These are phyloP conservation scores for Suricata suricatta DNA, from an alignment of 2,113 vertebrate species.

Conservation along the genomic window DNA sequence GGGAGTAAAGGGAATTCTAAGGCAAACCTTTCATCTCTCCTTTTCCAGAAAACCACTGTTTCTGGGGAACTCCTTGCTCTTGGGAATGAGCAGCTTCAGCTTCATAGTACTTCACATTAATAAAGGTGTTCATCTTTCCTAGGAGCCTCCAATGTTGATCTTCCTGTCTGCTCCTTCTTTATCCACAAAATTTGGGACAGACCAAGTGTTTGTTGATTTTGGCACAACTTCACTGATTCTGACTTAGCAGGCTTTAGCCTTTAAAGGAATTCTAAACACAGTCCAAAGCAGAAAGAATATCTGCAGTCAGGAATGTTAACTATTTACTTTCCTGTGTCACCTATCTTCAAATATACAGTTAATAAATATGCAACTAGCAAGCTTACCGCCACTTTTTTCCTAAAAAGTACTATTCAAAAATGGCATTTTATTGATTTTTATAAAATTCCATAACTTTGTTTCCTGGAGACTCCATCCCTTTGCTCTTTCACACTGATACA, in stretches of 20 bases:
- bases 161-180: background rate
- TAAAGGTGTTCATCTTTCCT: background rate
- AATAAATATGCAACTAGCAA: background rate
- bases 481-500: background rate
- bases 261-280: conserved; percentile 18
- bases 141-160: background rate
- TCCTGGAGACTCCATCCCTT: background rate
- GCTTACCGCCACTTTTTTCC: background rate
- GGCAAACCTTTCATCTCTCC: background rate
- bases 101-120: background rate
- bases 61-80: background rate
- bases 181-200: background rate
- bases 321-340: conserved; percentile 4
- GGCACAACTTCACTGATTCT: background rate
- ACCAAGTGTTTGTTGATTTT: background rate
- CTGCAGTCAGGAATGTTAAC: background rate
- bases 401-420: background rate
- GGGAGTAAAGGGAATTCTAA: background rate
- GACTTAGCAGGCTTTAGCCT: background rate
- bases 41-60: background rate
- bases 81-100: background rate
- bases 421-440: conserved; percentile 16
- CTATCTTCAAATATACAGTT: background rate
- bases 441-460: conserved; percentile 19
- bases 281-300: conserved; percentile 11